Conservation (phyloP, 2,797 vertebrate genomes). For the Pseudomugil tenellus region DNA sequence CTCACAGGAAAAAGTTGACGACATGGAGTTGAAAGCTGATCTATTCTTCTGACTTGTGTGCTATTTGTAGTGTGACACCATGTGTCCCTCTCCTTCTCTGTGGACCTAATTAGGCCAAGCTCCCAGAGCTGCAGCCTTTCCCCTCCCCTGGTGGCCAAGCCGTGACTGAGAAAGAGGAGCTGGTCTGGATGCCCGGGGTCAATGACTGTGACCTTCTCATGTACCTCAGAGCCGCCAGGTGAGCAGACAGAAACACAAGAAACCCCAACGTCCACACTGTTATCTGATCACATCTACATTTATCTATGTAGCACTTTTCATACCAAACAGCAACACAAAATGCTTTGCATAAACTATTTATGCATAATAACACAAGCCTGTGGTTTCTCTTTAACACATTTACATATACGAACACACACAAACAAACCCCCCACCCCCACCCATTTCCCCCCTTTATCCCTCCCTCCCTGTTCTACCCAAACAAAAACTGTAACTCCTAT, state of each 20-base stretch:
- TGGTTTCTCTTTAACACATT: too few relatives aligned
- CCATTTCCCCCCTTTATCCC: too few relatives aligned
- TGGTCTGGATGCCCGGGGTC: constrained; percentile 99
- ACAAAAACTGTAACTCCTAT: too few relatives aligned
- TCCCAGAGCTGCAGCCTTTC: constrained; percentile 97
- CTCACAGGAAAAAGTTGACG: constrained; percentile 50
- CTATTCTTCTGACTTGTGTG: constrained; percentile 61
- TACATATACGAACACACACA: too few relatives aligned
- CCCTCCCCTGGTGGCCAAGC: constrained; percentile 91
- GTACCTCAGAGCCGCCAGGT: constrained; percentile 98
- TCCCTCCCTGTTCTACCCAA: too few relatives aligned
- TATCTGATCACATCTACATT: background rate
- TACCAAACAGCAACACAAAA: too few relatives aligned
- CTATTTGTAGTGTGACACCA: constrained; percentile 80
- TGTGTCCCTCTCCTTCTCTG: constrained; percentile 67
- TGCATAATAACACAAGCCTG: too few relatives aligned
- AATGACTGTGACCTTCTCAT: constrained; percentile 99
- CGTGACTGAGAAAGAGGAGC: constrained; percentile 96
- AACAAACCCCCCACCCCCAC: too few relatives aligned
- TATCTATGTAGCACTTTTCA: too few relatives aligned
- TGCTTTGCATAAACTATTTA: too few relatives aligned
- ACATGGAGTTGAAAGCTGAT: constrained; percentile 72
- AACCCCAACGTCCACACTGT: constrained; percentile 1
- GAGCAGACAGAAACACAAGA: constrained; percentile 52
- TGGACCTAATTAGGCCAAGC: constrained; percentile 90